A percentile compares a stretch with the other conserved stretches of the same genome.
These are phyloP conservation scores for Eurosta solidaginis DNA, from an alignment of 1,140 invertebrate species.

Conservation along the genomic window DNA sequence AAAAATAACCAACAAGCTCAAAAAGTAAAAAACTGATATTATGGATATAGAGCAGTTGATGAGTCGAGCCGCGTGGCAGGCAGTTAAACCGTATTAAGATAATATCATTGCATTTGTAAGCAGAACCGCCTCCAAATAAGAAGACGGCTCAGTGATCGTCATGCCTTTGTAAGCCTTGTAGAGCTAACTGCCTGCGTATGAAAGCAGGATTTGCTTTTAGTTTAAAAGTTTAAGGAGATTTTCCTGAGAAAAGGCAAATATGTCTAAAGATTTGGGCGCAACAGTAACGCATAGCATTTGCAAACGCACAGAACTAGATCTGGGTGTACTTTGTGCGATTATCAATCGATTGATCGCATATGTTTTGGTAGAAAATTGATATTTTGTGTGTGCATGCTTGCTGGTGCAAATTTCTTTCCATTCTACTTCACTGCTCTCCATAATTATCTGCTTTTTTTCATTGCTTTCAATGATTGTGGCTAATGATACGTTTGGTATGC, in stretches of 20 bases:
- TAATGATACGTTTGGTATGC: constrained; percentile 15
- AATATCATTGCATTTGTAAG: constrained; percentile 12
- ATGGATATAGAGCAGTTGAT: neutral
- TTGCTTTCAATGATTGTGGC: neutral
- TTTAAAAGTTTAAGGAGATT: neutral
- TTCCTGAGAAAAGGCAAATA: neutral
- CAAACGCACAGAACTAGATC: constrained; percentile 14
- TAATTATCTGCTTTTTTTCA: neutral
- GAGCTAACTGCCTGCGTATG: neutral
- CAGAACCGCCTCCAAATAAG: neutral
- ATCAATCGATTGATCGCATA: neutral
- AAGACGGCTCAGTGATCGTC: neutral
- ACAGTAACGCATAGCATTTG: neutral
- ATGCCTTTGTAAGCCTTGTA: neutral
- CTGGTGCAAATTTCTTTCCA: neutral
- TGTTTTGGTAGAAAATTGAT: neutral
- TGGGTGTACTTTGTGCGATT: neutral
- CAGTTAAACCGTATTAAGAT: neutral
- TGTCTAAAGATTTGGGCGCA: neutral
- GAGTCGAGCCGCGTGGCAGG: neutral
- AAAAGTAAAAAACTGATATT: neutral
- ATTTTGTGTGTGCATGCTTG: neutral
- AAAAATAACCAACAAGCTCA: too few relatives aligned
- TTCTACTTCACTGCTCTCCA: neutral
- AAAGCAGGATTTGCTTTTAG: neutral